phyloP scores from a whole-genome alignment of 2,797 vertebrate species.

The Oryzias dopingdopingensis region DNA sequence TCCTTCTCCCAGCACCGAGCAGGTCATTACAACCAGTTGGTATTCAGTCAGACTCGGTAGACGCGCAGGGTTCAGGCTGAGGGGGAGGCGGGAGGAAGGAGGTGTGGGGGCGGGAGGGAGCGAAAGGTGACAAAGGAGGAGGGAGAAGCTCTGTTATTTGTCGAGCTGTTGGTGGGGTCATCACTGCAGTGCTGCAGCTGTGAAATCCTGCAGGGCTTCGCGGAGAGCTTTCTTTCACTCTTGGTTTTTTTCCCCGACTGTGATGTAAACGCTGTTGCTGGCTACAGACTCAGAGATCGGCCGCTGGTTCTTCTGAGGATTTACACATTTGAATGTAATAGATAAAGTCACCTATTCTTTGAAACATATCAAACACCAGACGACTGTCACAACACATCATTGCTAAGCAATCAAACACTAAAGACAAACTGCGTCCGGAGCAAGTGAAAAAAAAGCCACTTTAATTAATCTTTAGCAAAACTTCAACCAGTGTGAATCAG shows the following conservation, averaged over 20 bases:
- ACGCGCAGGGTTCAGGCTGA: conserved; percentile 38
- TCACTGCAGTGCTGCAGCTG: conserved; percentile 51
- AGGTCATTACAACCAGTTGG: conserved; percentile 38
- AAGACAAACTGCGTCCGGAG: too few species aligned
- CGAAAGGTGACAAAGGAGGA: conserved; percentile 43
- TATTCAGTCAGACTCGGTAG: conserved; percentile 30
- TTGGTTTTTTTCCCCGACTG: conserved; percentile 6
- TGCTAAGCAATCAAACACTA: too few species aligned
- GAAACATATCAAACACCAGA: too few species aligned
- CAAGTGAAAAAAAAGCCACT: too few species aligned
- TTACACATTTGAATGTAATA: not conserved
- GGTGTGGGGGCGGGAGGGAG: conserved; percentile 32
- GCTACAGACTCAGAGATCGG: not conserved
- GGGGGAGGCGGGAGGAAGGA: conserved; percentile 28
- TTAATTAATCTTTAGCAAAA: too few species aligned
- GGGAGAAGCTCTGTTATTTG: conserved; percentile 43
- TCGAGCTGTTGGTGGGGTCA: conserved; percentile 46
- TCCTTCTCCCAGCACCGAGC: conserved; percentile 25
- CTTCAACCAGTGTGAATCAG: too few species aligned
- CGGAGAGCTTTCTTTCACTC: conserved; percentile 31
- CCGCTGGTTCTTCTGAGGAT: not conserved
- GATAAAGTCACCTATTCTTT: not conserved
- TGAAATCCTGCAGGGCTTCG: conserved; percentile 43
- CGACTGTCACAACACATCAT: too few species aligned
- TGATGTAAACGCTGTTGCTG: conserved; percentile 9